Evolutionary conservation across 2,113 vertebrate genomes (phyloP).

Genomic region (Sapayoa aenigma): DNA sequence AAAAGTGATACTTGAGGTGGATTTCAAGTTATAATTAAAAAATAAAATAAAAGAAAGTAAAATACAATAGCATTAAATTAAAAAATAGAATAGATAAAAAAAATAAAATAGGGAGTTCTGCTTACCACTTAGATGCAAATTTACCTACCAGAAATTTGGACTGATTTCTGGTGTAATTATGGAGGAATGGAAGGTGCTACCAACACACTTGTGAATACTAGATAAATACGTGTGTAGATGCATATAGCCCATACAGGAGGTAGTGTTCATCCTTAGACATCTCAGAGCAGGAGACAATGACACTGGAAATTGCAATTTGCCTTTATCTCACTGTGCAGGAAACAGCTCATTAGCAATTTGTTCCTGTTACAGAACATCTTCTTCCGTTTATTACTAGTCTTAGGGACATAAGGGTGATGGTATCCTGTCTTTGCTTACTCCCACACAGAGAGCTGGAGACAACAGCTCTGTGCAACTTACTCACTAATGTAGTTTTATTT

Average conservation of each 20-base stretch:
- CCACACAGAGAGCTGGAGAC: not conserved
- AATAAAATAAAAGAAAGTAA: not conserved
- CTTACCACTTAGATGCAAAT: not conserved
- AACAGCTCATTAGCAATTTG: not conserved
- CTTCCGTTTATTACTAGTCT: not conserved
- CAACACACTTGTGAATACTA: not conserved
- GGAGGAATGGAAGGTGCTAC: not conserved
- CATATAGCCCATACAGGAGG: not conserved
- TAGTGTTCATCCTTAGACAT: not conserved
- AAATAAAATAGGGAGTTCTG: not conserved
- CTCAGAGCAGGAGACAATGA: not conserved
- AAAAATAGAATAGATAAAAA: too few relatives aligned
- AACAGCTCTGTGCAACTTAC: not conserved
- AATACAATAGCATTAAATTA: too few relatives aligned
- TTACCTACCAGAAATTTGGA: not conserved
- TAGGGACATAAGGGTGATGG: not conserved
- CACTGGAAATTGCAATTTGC: not conserved
- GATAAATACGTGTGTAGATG: not conserved
- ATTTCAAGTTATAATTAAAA: not conserved
- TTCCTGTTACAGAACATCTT: not conserved
- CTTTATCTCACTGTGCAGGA: not conserved
- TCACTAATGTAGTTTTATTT: not conserved
- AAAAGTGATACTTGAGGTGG: not conserved
- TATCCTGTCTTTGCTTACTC: not conserved
- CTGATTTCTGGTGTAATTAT: not conserved